A percentile compares a stretch with the other conserved stretches of the same genome.
Conservation (phyloP, 2,888 invertebrate genomes). For the Caenorhabditis doughertyi region DNA sequence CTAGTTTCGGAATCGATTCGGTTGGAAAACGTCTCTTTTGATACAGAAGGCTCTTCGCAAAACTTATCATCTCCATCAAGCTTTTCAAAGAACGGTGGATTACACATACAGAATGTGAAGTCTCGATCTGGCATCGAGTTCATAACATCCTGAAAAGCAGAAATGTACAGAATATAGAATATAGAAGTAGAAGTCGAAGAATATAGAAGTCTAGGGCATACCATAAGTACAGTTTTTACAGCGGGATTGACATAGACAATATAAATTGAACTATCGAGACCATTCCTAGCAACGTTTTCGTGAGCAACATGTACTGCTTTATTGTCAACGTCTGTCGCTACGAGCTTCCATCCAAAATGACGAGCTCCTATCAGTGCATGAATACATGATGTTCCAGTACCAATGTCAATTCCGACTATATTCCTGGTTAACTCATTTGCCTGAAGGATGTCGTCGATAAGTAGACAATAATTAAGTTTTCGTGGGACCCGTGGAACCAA, state of each 20-base stretch:
- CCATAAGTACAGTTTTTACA: slow-evolving; percentile 67
- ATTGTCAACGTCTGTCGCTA: slow-evolving; percentile 91
- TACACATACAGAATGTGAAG: slow-evolving; percentile 89
- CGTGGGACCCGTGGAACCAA: slow-evolving; percentile 95
- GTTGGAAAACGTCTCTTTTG: slow-evolving; percentile 46
- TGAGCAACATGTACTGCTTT: slow-evolving; percentile 88
- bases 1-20: slow-evolving; percentile 24
- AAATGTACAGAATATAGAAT: too few relatives aligned
- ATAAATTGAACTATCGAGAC: slow-evolving; percentile 86
- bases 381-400: slow-evolving; percentile 95
- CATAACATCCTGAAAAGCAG: slow-evolving; percentile 70
- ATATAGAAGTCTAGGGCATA: not conserved
- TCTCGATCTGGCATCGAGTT: slow-evolving; percentile 84
- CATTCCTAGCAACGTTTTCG: slow-evolving; percentile 89
- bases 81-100: slow-evolving; percentile 93
- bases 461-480: slow-evolving; percentile 94
- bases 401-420: slow-evolving; percentile 89
- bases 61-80: slow-evolving; percentile 76
- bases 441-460: slow-evolving; percentile 91
- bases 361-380: slow-evolving; percentile 92
- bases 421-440: slow-evolving; percentile 69
- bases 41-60: slow-evolving; percentile 36
- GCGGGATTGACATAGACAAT: slow-evolving; percentile 80
- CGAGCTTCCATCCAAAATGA: slow-evolving; percentile 91
- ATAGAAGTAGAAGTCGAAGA: not conserved